These are phyloP conservation scores for Clarias fuscus DNA, from an alignment of 2,797 vertebrate species.

Conservation along the genomic window DNA sequence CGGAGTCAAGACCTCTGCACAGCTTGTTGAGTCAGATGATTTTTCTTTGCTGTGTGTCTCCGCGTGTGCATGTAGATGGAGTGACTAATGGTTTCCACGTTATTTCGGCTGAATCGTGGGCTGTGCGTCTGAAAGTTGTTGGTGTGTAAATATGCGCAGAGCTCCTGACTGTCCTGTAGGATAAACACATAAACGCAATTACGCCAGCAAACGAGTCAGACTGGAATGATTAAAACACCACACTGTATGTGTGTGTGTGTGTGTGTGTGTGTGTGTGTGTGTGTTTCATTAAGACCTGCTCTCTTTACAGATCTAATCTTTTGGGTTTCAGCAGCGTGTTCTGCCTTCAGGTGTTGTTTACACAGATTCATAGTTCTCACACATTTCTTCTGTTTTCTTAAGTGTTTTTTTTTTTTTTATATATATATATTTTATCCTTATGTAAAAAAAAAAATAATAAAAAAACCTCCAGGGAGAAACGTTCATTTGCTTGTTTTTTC, in stretches of 20 bases:
- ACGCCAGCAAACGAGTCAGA: background rate
- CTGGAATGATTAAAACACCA: background rate
- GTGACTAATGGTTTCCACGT: background rate
- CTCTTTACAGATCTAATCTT: background rate
- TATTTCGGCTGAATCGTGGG: background rate
- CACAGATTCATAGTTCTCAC: background rate
- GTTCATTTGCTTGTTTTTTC: background rate
- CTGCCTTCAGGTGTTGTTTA: background rate
- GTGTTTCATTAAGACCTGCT: background rate
- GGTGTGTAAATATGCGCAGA: background rate
- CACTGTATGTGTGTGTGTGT: slow-evolving; percentile 1
- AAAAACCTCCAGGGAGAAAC: background rate
- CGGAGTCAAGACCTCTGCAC: too few species aligned
- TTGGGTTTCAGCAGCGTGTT: background rate
- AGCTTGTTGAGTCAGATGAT: background rate
- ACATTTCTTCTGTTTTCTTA: background rate
- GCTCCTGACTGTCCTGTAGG: background rate
- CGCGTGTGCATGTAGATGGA: background rate
- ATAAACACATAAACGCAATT: background rate
- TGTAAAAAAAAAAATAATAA: background rate
- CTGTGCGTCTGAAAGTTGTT: background rate
- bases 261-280: slow-evolving; percentile 3
- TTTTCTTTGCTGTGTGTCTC: background rate
- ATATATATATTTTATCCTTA: too few species aligned
- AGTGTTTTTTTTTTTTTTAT: background rate